Evolutionary conservation across 2,113 vertebrate genomes (phyloP), one percentile per base, ranked within the genome.

Genomic region (Thalassoma bifasciatum): DNA sequence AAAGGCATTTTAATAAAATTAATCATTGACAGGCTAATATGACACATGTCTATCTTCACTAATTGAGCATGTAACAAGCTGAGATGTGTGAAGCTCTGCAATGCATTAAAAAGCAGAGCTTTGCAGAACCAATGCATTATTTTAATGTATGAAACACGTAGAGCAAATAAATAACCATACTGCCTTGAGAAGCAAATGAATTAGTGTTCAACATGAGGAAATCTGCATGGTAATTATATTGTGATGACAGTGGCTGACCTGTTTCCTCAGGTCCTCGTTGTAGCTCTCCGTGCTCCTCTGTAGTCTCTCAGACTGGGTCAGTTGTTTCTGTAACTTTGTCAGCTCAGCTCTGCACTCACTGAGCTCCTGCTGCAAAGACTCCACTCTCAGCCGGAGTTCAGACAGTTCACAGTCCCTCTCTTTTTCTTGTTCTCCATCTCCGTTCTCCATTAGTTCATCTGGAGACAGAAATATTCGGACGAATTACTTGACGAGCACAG

Each of bases 261-360:
- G 96, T 37, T 89, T 93, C 81, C 94, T 88, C 42, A 98, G 93
- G 81, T 96, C 96, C 82, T 94, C 94, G 70, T 94, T 94, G 88
- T 84, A 92, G 87, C 91, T 93, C 85, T 96, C 95, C 1, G 95
- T 95, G 90, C 80, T 93, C 64, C 87, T 94, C 91, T 96, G 95
- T 11, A 95, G 92, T 2, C 94, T 88, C 3, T 96, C 94, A 0
- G 95, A 93, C 53, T 95, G 93, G 42, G 90, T 93, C 80, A 97
- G 93, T 70, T 95, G 95, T 82, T 94, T 95, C 91, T 96, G 94
- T 26, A 95, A 77, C 82, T 93, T 94, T 58, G 79, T 76, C 75
- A 98, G 92, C 79, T 96, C 95, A 34, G 81, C 78, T 81, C 88
- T 92, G 88, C 95, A 98, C 52, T 83, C 89, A 23, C 59, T 81